Base-by-base conservation (phyloP, 2,797 vertebrate species). In the Chaenodraco wilsoni region DNA sequence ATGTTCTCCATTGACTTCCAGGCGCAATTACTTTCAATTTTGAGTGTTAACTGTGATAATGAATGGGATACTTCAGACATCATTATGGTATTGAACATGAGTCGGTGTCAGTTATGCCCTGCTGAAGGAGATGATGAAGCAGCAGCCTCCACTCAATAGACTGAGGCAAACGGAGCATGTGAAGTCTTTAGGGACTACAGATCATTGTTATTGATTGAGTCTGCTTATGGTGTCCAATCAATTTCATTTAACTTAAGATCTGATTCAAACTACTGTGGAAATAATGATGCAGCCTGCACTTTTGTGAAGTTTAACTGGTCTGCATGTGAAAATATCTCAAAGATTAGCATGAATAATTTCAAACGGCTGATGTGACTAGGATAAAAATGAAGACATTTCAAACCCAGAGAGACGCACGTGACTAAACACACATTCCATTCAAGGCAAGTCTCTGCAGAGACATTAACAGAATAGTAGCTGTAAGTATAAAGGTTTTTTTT, bases 41-140 rank as follows among this genome's bases (percentile, higher is more conserved):
- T 17, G 6, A 59, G 15, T 5, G 46, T 76, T 79, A 23, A 69
- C 69, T 2, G 74, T 44, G 78, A 54, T 84, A 84, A 87, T 87
- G 78, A 85, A 78, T 48, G 73, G 52, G 67, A 50, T 5, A 46
- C 62, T 21, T 72, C 58, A 70, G 74, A 79, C 46, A 67, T 76
- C 72, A 82, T 87, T 85, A 81, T 12, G 72, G 59, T 65, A 86
- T 88, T 50, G 75, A 83, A 33, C 67, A n/a, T 1, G 4, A 17
- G 46, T 12, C 16, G 44, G 54, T 37, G 72, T 57, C 60, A 21
- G 41, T 51, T 74, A 11, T 51, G 33, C 3, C 19, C 57, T 0
- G 72, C 54, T 61, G 19, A 19, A 72, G 62, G 50, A 65, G 63
- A 52, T 60, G 79, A 84, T 51, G 58, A 72, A 77, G 71, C 41